These are phyloP conservation scores for Melanotaenia pygmaea DNA, from an alignment of 2,797 vertebrate species.

Conservation along the genomic window DNA sequence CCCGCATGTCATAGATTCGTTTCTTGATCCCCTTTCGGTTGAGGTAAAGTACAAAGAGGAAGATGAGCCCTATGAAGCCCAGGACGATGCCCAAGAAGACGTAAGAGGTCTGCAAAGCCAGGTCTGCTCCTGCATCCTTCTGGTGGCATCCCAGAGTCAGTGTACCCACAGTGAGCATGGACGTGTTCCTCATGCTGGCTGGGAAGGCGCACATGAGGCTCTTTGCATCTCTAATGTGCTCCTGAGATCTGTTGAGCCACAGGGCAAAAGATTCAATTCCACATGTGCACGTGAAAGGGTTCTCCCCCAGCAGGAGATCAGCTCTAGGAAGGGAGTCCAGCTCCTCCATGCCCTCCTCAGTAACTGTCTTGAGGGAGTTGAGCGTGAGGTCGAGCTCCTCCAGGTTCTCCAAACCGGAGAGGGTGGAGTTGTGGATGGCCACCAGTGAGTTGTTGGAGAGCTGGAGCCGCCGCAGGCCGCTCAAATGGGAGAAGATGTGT, in stretches of 20 bases:
- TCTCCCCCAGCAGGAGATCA: conserved; percentile 66
- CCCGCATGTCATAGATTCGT: conserved; percentile 79
- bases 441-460: conserved; percentile 84
- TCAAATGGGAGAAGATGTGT: conserved; percentile 72
- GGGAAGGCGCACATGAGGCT: conserved; percentile 78
- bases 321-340: conserved; percentile 66
- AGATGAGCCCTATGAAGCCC: conserved; percentile 83
- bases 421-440: conserved; percentile 78
- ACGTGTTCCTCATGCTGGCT: conserved; percentile 76
- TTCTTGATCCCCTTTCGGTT: conserved; percentile 87
- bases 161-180: conserved; percentile 64
- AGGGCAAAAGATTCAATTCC: conserved; percentile 79
- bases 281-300: conserved; percentile 83
- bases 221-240: conserved; percentile 62
- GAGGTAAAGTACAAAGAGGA: conserved; percentile 87
- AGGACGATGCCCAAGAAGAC: conserved; percentile 83
- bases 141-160: conserved; percentile 76
- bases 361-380: conserved; percentile 79
- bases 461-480: conserved; percentile 65
- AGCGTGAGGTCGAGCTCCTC: conserved; percentile 81
- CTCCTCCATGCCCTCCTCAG: conserved; percentile 75
- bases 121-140: conserved; percentile 61
- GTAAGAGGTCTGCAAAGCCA: conserved; percentile 84
- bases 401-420: conserved; percentile 74
- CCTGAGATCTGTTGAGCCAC: conserved; percentile 81